phyloP scores from a whole-genome alignment of 2,797 vertebrate species.

The Alfaro cultratus region DNA sequence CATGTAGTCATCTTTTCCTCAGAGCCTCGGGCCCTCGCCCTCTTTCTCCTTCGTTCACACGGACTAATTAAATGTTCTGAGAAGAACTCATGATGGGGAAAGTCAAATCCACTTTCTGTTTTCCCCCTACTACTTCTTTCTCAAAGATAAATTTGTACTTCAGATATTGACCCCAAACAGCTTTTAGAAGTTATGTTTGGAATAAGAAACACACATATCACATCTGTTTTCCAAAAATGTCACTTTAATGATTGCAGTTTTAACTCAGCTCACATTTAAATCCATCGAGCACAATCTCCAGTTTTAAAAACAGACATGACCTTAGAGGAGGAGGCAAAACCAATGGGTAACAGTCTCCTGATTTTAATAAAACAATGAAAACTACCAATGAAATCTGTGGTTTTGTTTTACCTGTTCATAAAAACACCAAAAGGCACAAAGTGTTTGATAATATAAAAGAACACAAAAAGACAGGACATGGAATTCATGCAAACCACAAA shows the following conservation, averaged over 20 bases:
- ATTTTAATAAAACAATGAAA: neutral
- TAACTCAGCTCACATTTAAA: neutral
- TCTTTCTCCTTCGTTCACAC: conserved; percentile 67
- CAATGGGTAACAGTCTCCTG: neutral
- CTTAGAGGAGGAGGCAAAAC: neutral
- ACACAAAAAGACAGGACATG: neutral
- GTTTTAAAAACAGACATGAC: neutral
- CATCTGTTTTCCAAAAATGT: neutral
- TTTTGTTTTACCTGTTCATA: neutral
- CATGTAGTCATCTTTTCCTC: conserved; percentile 75
- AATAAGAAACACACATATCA: conserved; percentile 1
- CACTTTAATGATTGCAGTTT: neutral
- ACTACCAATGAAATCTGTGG: neutral
- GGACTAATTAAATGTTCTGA: conserved; percentile 77
- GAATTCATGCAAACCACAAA: neutral
- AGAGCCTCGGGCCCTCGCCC: conserved; percentile 66
- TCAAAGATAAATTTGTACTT: conserved; percentile 2
- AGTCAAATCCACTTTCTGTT: conserved; percentile 34
- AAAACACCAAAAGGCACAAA: neutral
- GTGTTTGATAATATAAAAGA: neutral
- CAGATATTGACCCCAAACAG: conserved; percentile 3
- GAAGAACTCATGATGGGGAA: conserved; percentile 71
- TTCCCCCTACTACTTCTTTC: neutral
- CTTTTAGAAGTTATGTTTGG: neutral
- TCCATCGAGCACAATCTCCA: neutral